Conservation (phyloP, 2,797 vertebrate genomes). For the Lagocephalus sceleratus region DNA sequence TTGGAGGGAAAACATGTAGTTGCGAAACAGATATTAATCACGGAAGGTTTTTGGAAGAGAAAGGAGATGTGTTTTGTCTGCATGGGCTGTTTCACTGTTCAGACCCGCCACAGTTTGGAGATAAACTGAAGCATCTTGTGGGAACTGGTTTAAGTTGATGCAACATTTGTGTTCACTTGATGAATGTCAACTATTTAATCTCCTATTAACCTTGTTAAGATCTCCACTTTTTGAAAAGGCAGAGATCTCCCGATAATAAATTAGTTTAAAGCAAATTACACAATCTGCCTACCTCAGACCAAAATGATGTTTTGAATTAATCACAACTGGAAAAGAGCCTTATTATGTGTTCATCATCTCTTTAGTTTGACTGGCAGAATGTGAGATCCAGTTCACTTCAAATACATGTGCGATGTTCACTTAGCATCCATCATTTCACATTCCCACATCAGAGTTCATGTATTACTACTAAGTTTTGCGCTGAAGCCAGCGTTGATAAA, state of each 20-base stretch:
- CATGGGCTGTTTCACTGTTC: constrained; percentile 14
- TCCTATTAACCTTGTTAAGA: no score
- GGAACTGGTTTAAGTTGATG: no score
- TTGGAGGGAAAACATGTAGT: constrained; percentile 31
- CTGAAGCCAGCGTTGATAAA: constrained; percentile 2
- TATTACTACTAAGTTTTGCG: background rate
- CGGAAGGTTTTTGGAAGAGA: constrained; percentile 9
- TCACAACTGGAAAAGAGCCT: no score
- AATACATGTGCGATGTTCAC: constrained; percentile 6
- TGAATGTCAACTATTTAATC: no score
- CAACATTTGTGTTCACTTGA: no score
- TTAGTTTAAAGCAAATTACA: no score
- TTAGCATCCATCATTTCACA: constrained; percentile 12
- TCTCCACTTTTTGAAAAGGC: no score
- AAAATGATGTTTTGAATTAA: no score
- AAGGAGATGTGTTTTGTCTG: constrained; percentile 15
- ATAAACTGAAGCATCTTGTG: background rate
- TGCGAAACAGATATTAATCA: constrained; percentile 40
- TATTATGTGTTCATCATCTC: background rate
- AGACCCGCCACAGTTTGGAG: constrained; percentile 8
- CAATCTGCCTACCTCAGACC: no score
- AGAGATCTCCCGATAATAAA: no score
- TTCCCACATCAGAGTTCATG: constrained; percentile 3
- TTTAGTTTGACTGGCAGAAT: constrained; percentile 18
- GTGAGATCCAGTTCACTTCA: constrained; percentile 16